Evolutionary conservation across 2,113 vertebrate species (phyloP).

Genomic region (Pterocles orientalis): DNA sequence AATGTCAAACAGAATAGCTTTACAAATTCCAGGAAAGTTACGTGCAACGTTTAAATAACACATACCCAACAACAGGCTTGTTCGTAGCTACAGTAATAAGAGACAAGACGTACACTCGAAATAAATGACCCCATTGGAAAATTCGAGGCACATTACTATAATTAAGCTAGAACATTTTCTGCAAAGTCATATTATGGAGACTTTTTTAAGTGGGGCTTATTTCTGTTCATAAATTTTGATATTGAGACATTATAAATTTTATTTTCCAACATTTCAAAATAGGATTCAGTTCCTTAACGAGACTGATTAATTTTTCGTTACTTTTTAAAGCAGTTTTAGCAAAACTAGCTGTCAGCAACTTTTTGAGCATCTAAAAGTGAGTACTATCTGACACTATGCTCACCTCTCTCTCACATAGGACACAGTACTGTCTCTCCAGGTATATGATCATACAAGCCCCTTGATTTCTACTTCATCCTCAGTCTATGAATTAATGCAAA

Average conservation of each 20-base stretch:
- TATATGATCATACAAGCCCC: not conserved
- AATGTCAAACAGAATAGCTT: constrained; percentile 69
- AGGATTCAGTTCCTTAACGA: not conserved
- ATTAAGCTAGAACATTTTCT: constrained; percentile 67
- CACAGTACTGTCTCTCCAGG: not conserved
- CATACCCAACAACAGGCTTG: constrained; percentile 63
- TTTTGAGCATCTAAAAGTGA: not conserved
- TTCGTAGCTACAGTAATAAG: constrained; percentile 61
- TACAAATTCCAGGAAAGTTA: constrained; percentile 70
- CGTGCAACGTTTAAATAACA: constrained; percentile 52
- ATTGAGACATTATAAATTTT: not conserved
- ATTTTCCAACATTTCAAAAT: not conserved
- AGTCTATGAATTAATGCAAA: not conserved
- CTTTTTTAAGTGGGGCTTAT: constrained; percentile 16
- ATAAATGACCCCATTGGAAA: constrained; percentile 69
- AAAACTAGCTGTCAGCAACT: not conserved
- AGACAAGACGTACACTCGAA: constrained; percentile 60
- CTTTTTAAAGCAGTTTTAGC: not conserved
- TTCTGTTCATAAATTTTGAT: not conserved
- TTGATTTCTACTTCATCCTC: not conserved
- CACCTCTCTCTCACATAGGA: not conserved
- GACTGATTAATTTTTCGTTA: not conserved
- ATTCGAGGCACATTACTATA: constrained; percentile 56
- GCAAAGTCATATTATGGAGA: constrained; percentile 28
- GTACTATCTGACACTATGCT: not conserved